These are phyloP conservation scores for Phrynocephalus versicolor DNA, from an alignment of 2,113 vertebrate species.

Conservation along the genomic window DNA sequence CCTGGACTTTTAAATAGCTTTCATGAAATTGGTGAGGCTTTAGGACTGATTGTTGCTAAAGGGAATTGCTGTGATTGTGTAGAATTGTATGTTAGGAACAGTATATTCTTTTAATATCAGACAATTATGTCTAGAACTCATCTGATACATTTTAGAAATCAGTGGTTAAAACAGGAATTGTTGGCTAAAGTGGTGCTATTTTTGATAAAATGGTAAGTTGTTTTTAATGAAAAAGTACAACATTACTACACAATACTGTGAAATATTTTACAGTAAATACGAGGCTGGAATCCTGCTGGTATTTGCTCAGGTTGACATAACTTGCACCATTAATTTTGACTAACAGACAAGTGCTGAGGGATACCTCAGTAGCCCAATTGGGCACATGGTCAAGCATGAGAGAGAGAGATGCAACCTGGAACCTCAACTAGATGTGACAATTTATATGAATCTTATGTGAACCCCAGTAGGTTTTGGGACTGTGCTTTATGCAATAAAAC, in stretches of 20 bases:
- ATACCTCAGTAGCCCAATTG: too few species aligned
- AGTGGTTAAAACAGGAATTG: background rate
- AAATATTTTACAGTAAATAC: background rate
- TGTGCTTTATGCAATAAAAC: background rate
- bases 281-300: too few species aligned
- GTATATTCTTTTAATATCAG: background rate
- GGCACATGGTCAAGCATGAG: too few species aligned
- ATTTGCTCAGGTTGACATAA: too few species aligned
- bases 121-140: background rate
- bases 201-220: background rate
- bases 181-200: background rate
- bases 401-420: too few species aligned
- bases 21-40: conserved; percentile 51
- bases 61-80: background rate
- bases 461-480: too few species aligned
- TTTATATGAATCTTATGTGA: too few species aligned
- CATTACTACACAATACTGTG: background rate
- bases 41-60: background rate
- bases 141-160: background rate
- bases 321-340: too few species aligned
- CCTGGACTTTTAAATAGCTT: conserved; percentile 49
- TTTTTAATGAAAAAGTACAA: background rate
- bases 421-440: too few species aligned
- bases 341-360: too few species aligned
- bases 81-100: background rate